A percentile compares a stretch with the other conserved stretches of the same genome.
These are phyloP conservation scores for Pomacea maculata DNA, from an alignment of 1,140 invertebrate species.

Conservation along the genomic window DNA sequence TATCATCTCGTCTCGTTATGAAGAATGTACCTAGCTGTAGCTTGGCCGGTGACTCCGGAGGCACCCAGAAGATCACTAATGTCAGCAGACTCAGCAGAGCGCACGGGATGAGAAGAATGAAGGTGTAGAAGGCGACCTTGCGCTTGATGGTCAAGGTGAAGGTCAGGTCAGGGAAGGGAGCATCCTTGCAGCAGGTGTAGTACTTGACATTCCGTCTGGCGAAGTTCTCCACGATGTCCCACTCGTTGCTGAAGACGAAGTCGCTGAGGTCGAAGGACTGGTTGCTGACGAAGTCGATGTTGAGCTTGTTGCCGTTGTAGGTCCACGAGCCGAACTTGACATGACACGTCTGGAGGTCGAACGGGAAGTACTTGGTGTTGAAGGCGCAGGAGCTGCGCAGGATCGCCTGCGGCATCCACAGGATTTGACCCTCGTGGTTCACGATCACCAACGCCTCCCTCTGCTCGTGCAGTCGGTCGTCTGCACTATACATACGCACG, in stretches of 20 bases:
- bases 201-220: constrained; percentile 46
- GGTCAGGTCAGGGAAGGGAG: constrained; percentile 61
- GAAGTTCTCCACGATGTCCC: constrained; percentile 51
- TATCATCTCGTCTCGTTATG: neutral
- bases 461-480: constrained; percentile 66
- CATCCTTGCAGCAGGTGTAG: constrained; percentile 58
- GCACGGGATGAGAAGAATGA: constrained; percentile 62
- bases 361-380: constrained; percentile 69
- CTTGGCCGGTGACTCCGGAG: constrained; percentile 65
- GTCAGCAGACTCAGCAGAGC: constrained; percentile 61
- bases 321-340: constrained; percentile 96
- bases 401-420: constrained; percentile 77
- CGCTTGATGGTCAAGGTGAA: constrained; percentile 55
- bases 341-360: constrained; percentile 48
- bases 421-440: constrained; percentile 69
- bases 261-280: constrained; percentile 44
- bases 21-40: constrained; percentile 57
- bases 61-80: constrained; percentile 64
- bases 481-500: constrained; percentile 29
- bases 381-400: constrained; percentile 75
- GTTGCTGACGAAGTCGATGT: constrained; percentile 47
- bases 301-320: constrained; percentile 93
- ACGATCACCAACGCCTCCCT: constrained; percentile 61
- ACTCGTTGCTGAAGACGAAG: constrained; percentile 62
- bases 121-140: constrained; percentile 63